phyloP scores from a whole-genome alignment of 2,888 invertebrate genomes.

The Lithophane socia region DNA sequence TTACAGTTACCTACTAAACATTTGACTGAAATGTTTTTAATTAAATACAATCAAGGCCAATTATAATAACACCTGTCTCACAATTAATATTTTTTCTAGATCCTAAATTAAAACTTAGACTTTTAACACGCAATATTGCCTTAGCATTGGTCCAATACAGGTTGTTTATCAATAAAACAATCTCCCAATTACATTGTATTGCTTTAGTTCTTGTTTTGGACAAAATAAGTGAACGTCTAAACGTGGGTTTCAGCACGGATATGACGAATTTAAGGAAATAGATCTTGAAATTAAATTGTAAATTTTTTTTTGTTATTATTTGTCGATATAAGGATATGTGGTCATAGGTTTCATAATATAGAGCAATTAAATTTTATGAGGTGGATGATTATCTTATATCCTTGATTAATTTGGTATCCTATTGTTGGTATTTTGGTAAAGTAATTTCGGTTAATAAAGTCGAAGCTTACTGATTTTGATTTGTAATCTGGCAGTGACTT shows the following conservation, averaged over 20 bases:
- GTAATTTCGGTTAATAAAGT: too few species aligned
- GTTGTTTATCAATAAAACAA: slow-evolving; percentile 43
- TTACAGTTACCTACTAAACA: background rate
- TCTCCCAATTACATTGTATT: slow-evolving; percentile 41
- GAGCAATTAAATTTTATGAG: background rate
- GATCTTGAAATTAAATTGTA: background rate
- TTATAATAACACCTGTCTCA: slow-evolving; percentile 1
- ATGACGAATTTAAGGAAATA: slow-evolving; percentile 29
- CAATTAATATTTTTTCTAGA: slow-evolving; percentile 25
- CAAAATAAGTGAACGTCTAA: slow-evolving; percentile 45
- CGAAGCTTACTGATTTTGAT: too few species aligned
- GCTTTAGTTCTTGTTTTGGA: slow-evolving; percentile 23
- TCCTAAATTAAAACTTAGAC: slow-evolving; percentile 6
- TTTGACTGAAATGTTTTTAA: too few species aligned
- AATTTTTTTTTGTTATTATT: background rate
- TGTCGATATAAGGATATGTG: slow-evolving; percentile 10
- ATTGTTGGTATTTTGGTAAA: too few species aligned
- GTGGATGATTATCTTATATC: too few species aligned
- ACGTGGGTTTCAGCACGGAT: slow-evolving; percentile 22
- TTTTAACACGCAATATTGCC: slow-evolving; percentile 38
- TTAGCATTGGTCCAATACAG: slow-evolving; percentile 30
- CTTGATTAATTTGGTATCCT: background rate
- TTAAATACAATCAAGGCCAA: too few species aligned
- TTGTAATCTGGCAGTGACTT: too few species aligned
- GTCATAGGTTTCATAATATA: slow-evolving; percentile 16